Conservation (phyloP, 2,113 vertebrate genomes). For the Trachemys scripta region DNA sequence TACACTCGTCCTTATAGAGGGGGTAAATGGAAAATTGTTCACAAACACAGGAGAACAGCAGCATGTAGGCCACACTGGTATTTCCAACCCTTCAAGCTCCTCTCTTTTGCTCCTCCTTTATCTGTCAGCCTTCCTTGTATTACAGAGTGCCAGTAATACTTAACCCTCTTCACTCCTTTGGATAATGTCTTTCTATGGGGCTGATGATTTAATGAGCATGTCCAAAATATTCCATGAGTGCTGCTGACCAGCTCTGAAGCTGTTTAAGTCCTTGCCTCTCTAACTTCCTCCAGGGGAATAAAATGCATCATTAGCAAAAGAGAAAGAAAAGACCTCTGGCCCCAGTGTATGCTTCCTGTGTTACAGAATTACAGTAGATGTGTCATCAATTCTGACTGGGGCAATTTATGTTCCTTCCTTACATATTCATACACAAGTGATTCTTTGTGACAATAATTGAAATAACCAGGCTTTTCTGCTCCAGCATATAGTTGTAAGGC, state of each 20-base stretch:
- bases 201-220: background rate
- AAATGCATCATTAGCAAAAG: background rate
- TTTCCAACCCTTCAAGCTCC: slow-evolving; percentile 6
- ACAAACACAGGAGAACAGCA: slow-evolving; percentile 38
- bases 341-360: background rate
- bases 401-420: background rate
- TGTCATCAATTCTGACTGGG: background rate
- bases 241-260: background rate
- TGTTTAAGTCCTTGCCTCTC: background rate
- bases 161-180: background rate
- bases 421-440: background rate
- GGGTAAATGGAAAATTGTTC: slow-evolving; percentile 41
- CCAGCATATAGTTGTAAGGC: background rate
- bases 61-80: slow-evolving; percentile 30
- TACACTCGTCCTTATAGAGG: background rate
- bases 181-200: background rate
- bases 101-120: slow-evolving; percentile 5
- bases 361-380: background rate
- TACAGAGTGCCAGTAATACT: slow-evolving; percentile 8
- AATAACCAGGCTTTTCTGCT: background rate
- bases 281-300: background rate
- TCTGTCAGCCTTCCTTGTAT: background rate
- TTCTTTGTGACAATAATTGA: background rate
- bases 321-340: background rate
- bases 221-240: background rate